Evolutionary conservation across 2,797 vertebrate genomes (phyloP), one percentile per base, ranked within the genome.

Genomic region (Anguilla obscura): DNA sequence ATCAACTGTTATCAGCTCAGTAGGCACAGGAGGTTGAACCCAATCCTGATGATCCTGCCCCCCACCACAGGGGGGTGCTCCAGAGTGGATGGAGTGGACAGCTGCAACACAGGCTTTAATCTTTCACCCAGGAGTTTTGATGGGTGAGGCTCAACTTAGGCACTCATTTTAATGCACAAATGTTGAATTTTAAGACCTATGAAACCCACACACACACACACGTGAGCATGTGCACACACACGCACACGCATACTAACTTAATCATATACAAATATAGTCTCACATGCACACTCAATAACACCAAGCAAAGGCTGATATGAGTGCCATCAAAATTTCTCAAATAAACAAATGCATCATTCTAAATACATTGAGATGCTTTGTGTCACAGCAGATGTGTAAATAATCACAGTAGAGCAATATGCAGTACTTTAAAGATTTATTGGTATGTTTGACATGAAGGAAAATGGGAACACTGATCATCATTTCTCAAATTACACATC

Each of bases 21-120:
- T 97, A 96, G 96, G 96, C 96, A 97, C 96, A 94, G 96, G 96
- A 97, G 96, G 93, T 95, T 96, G 94, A 96, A 95, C 96, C 96
- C 96, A 96, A 93, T 88, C 86, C 85, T 88, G 89, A 90, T 89
- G 90, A 33, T 88, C 91, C 86, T 88, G 82, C 80, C 18, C 56
- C 60, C 86, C 87, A 90, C 92, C 92, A 90, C 90, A 58, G 84
- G 90, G 88, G 88, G 87, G 79, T 58, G 45, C 79, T 82, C 40
- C n/a, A 10, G 63, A 66, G 79, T 12, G 8, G 24, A 7, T 14
- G 14, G 63, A 27, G 79, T 12, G 8, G 24, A 7, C 79, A n/a
- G 40, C 79, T 50, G 79, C 45, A 76, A 40, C 40, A 50, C 45
- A 2, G 79, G 21, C 45, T 24, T 50, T 12, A 1, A 82, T 24